phyloP scores from a whole-genome alignment of 1,140 invertebrate species.

The Oreohelix idahoensis region DNA sequence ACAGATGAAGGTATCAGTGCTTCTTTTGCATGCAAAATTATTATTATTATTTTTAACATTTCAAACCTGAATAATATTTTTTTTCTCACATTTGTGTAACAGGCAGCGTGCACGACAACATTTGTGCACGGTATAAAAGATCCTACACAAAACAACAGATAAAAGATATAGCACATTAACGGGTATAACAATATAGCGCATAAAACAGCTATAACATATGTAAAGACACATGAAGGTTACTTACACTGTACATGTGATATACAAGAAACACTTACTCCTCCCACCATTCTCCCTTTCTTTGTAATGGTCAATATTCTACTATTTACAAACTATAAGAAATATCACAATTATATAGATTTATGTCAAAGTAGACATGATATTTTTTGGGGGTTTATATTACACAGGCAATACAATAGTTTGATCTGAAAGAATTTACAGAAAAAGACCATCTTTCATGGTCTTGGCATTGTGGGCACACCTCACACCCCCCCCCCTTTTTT shows the following conservation, averaged over 20 bases:
- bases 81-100: not conserved
- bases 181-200: not conserved
- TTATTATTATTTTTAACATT: not conserved
- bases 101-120: not conserved
- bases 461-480: too few relatives aligned
- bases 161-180: not conserved
- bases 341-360: not conserved
- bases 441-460: too few relatives aligned
- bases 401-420: not conserved
- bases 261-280: not conserved
- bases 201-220: not conserved
- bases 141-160: not conserved
- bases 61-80: not conserved
- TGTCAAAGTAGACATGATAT: not conserved
- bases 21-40: not conserved
- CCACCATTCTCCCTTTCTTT: not conserved
- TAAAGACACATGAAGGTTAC: not conserved
- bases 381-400: not conserved
- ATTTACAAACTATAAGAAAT: not conserved
- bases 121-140: not conserved
- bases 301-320: not conserved
- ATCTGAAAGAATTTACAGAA: too few relatives aligned
- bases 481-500: too few relatives aligned
- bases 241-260: constrained; percentile 7
- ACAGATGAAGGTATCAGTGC: not conserved